These are phyloP conservation scores for Perognathus longimembris DNA, from an alignment of 2,113 vertebrate species.

Conservation along the genomic window DNA sequence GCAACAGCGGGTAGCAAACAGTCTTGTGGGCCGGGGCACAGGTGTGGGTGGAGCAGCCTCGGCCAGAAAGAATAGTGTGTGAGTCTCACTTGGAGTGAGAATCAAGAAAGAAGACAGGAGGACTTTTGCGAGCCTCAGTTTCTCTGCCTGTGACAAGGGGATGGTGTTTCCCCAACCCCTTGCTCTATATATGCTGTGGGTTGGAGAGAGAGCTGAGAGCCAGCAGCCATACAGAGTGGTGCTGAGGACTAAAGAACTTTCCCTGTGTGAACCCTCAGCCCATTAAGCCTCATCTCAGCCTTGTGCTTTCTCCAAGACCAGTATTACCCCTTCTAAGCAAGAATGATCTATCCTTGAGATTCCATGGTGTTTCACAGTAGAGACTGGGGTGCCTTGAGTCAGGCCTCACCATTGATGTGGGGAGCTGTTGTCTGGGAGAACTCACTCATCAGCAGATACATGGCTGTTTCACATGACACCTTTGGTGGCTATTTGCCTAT, in stretches of 20 bases:
- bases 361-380: neutral
- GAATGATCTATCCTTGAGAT: neutral
- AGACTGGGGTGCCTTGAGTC: too few relatives aligned
- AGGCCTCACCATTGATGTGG: neutral
- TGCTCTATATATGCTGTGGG: neutral
- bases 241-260: neutral
- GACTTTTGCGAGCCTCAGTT: too few relatives aligned
- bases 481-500: neutral
- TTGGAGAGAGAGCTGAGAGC: neutral
- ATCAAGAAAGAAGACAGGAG: too few relatives aligned
- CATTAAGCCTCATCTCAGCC: too few relatives aligned
- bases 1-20: rapidly evolving
- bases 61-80: neutral
- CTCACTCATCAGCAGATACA: neutral
- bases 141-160: too few relatives aligned
- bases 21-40: neutral
- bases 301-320: neutral
- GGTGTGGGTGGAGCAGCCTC: neutral
- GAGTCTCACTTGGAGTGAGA: too few relatives aligned
- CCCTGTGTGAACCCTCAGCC: neutral
- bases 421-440: neutral
- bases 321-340: neutral
- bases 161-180: too few relatives aligned
- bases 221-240: too few relatives aligned
- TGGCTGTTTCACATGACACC: rapidly evolving